phyloP scores from a whole-genome alignment of 2,888 invertebrate species.

The Pharmacophagus antenor region DNA sequence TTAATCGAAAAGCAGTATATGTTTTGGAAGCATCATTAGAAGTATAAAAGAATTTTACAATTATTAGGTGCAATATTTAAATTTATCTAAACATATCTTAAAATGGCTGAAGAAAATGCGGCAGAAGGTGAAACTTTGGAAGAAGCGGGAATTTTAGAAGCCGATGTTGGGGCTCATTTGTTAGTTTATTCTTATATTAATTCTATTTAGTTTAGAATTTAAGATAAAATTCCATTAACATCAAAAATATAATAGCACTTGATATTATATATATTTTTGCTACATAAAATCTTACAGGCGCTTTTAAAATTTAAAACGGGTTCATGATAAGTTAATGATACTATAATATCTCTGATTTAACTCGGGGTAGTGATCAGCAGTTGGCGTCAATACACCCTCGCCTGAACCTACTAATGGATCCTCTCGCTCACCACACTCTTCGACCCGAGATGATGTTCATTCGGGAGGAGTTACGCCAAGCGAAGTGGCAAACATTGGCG shows the following conservation, averaged over 20 bases:
- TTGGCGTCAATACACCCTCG: constrained; percentile 62
- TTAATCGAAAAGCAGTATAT: no score
- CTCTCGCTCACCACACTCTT: constrained; percentile 58
- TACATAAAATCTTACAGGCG: background rate
- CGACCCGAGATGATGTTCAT: constrained; percentile 77
- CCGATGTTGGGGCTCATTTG: constrained; percentile 72
- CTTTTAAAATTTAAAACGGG: background rate
- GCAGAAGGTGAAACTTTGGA: constrained; percentile 54
- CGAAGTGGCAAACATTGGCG: constrained; percentile 67
- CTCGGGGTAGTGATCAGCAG: constrained; percentile 58
- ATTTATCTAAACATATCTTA: no score
- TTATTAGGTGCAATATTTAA: background rate
- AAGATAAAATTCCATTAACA: no score
- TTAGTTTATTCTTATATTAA: constrained; percentile 39
- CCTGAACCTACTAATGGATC: constrained; percentile 60
- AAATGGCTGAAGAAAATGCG: constrained; percentile 38
- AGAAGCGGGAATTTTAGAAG: constrained; percentile 68
- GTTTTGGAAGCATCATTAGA: no score
- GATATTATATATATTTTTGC: background rate
- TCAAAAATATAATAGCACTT: background rate
- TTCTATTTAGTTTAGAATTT: background rate
- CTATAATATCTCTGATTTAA: background rate
- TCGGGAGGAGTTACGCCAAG: constrained; percentile 66
- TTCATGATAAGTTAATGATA: no score
- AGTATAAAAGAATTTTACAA: background rate